Evolutionary conservation across 2,113 vertebrate species (phyloP).

Genomic region (Pituophis catenifer): DNA sequence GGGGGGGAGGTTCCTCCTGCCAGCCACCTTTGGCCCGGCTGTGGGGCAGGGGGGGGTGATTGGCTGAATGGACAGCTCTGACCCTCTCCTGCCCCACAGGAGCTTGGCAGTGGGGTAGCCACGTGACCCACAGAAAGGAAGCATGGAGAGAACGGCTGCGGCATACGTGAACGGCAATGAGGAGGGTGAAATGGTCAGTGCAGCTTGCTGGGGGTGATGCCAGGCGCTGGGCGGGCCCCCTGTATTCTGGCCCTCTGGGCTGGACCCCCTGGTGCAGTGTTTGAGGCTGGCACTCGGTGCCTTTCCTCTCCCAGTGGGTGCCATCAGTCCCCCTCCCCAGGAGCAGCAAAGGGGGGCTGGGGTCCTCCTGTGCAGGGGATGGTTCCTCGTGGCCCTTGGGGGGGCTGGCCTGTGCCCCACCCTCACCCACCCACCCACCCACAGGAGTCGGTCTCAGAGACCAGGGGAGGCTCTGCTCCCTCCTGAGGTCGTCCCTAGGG

Average conservation of each 20-base stretch:
- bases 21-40: neutral
- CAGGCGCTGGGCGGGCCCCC: neutral
- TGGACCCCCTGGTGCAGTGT: neutral
- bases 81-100: neutral
- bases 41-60: neutral
- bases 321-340: neutral
- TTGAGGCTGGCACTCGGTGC: neutral
- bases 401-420: neutral
- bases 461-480: neutral
- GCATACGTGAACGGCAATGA: constrained; percentile 5
- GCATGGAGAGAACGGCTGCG: constrained; percentile 32
- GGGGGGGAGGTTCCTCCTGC: neutral
- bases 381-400: neutral
- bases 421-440: no score
- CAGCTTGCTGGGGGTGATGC: no score
- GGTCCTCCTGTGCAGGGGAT: no score
- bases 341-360: neutral
- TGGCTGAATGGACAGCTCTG: fast-evolving
- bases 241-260: neutral
- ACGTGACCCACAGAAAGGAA: constrained; percentile 37
- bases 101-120: constrained; percentile 39
- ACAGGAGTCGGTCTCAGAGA: no score
- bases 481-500: no score
- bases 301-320: neutral
- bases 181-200: constrained; percentile 49